phyloP scores from a whole-genome alignment of 2,797 vertebrate genomes.

The Dermochelys coriacea region DNA sequence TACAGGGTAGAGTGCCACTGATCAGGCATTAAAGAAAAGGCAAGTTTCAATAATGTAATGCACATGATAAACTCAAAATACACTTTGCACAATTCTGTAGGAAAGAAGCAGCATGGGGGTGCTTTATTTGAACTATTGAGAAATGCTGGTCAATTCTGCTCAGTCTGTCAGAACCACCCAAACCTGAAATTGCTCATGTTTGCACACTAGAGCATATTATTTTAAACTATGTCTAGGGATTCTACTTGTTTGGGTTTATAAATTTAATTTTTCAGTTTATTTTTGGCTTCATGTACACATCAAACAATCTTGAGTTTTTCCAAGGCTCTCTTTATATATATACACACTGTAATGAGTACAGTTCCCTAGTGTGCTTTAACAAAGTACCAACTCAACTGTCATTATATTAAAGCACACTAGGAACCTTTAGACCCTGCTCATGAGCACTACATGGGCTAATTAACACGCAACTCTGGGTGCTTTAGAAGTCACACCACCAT shows the following conservation, averaged over 20 bases:
- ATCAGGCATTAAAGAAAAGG: neutral
- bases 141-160: neutral
- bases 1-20: neutral
- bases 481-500: neutral
- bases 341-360: no score
- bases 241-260: neutral
- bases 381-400: neutral
- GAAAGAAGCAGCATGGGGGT: neutral
- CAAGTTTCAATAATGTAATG: accelerated
- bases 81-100: neutral
- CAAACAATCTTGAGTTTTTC: neutral
- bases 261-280: no score
- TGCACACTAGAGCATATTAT: neutral
- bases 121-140: accelerated
- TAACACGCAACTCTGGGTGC: neutral
- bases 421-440: neutral
- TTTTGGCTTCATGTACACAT: neutral
- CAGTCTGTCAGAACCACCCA: neutral
- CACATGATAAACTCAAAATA: accelerated
- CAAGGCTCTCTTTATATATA: neutral
- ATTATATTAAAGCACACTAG: neutral
- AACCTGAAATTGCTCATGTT: neutral
- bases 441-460: neutral
- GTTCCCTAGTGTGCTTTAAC: neutral
- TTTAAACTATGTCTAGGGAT: neutral